Conservation (phyloP, 2,797 vertebrate genomes). For the Pteronotus mesoamericanus region DNA sequence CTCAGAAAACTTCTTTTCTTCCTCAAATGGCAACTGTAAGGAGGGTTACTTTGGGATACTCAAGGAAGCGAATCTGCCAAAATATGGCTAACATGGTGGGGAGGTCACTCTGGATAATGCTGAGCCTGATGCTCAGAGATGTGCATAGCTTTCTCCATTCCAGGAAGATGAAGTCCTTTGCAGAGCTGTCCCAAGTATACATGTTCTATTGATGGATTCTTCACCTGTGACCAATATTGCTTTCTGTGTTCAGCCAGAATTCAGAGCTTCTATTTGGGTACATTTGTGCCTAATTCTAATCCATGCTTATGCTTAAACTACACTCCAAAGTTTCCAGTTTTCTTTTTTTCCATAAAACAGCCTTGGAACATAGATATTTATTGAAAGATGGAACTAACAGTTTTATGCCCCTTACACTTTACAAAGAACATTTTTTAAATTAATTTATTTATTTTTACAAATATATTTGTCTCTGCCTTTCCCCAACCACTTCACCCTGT, state of each 20-base stretch:
- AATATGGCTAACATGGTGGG: rapidly evolving
- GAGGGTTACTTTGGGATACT: background rate
- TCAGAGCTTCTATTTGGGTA: background rate
- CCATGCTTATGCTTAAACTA: background rate
- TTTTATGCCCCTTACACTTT: background rate
- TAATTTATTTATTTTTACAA: background rate
- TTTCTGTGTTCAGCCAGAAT: background rate
- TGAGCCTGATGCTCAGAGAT: background rate
- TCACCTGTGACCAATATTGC: no score
- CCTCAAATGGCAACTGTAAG: background rate
- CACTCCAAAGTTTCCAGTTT: background rate
- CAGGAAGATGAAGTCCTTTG: background rate
- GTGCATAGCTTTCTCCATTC: background rate
- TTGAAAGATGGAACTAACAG: background rate
- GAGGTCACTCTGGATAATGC: no score
- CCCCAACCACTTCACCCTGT: no score
- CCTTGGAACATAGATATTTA: background rate
- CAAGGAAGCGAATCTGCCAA: background rate
- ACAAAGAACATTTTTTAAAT: background rate
- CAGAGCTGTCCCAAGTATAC: background rate
- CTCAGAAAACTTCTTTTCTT: background rate
- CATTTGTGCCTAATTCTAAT: background rate
- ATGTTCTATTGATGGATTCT: no score
- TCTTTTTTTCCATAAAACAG: background rate
- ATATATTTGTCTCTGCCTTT: no score